These are phyloP conservation scores for Tachysurus fulvidraco DNA, from an alignment of 2,113 vertebrate genomes.

Conservation along the genomic window DNA sequence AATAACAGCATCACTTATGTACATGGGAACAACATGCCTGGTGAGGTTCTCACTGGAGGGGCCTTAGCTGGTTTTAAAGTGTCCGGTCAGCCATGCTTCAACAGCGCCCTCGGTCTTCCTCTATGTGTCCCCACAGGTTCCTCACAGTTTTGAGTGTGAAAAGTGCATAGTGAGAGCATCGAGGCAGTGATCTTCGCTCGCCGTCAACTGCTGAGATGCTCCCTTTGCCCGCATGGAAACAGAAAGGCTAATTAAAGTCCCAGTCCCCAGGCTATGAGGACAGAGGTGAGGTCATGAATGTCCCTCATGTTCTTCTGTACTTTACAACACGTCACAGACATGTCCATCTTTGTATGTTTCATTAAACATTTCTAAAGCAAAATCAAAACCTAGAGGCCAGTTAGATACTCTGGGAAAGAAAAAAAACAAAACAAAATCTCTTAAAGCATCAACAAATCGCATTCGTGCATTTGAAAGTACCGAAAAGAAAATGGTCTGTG, in stretches of 20 bases:
- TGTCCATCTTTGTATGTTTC: slow-evolving; percentile 32
- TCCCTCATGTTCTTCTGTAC: slow-evolving; percentile 30
- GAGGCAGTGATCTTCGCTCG: slow-evolving; percentile 56
- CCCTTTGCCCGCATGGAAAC: slow-evolving; percentile 28
- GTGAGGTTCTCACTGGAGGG: slow-evolving; percentile 33
- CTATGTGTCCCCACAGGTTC: slow-evolving; percentile 66
- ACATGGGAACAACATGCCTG: slow-evolving; percentile 58
- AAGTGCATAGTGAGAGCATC: slow-evolving; percentile 80
- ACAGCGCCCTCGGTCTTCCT: slow-evolving; percentile 25
- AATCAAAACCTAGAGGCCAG: slow-evolving; percentile 38
- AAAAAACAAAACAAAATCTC: background rate
- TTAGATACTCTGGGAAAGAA: slow-evolving; percentile 33
- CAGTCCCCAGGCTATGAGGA: slow-evolving; percentile 36
- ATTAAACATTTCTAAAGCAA: slow-evolving; percentile 27
- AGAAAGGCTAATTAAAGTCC: slow-evolving; percentile 35
- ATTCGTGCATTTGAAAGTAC: slow-evolving; percentile 55
- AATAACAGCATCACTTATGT: slow-evolving; percentile 56
- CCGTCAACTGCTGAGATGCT: slow-evolving; percentile 17
- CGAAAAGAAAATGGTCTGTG: slow-evolving; percentile 52
- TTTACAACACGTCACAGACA: slow-evolving; percentile 31
- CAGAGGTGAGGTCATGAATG: slow-evolving; percentile 49
- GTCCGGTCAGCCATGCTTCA: slow-evolving; percentile 14
- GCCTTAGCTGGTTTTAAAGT: slow-evolving; percentile 8
- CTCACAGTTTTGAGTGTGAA: slow-evolving; percentile 78
- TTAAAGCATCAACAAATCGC: slow-evolving; percentile 52